Percentiles rank a stretch among this genome's conserved stretches.
Evolutionary conservation across 2,797 vertebrate species (phyloP).

Genomic region (Karalla daura): DNA sequence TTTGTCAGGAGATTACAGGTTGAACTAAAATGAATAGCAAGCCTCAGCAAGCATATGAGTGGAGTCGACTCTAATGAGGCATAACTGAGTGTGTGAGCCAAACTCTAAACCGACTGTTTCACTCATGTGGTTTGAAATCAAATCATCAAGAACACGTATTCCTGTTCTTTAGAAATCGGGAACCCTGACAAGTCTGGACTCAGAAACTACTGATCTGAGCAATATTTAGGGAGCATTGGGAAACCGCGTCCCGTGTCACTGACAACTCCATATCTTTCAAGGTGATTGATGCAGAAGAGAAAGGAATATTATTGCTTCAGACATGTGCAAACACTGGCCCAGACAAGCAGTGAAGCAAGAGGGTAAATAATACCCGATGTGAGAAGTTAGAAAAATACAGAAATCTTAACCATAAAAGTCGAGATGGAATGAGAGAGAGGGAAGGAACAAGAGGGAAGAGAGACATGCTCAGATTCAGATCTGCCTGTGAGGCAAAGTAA

Average conservation of each 20-base stretch:
- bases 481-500: constrained; percentile 29
- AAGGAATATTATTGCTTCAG: background rate
- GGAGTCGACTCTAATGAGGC: constrained; percentile 34
- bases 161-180: background rate
- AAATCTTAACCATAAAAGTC: constrained; percentile 34
- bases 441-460: constrained; percentile 29
- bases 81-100: constrained; percentile 24
- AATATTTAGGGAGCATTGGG: constrained; percentile 20
- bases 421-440: constrained; percentile 1
- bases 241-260: constrained; percentile 22
- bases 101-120: constrained; percentile 11
- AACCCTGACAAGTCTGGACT: constrained; percentile 8
- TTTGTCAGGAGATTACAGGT: constrained; percentile 25
- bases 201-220: constrained; percentile 3
- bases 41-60: constrained; percentile 40
- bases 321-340: constrained; percentile 53
- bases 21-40: constrained; percentile 34
- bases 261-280: background rate
- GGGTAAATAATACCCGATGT: constrained; percentile 51
- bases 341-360: constrained; percentile 45
- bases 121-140: constrained; percentile 10
- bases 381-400: constrained; percentile 32
- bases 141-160: background rate
- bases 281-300: constrained; percentile 1
- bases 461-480: constrained; percentile 36